Evolutionary conservation across 2,113 vertebrate species (phyloP), one percentile per base, ranked within the genome.

Genomic region (Hepsetus odoe): DNA sequence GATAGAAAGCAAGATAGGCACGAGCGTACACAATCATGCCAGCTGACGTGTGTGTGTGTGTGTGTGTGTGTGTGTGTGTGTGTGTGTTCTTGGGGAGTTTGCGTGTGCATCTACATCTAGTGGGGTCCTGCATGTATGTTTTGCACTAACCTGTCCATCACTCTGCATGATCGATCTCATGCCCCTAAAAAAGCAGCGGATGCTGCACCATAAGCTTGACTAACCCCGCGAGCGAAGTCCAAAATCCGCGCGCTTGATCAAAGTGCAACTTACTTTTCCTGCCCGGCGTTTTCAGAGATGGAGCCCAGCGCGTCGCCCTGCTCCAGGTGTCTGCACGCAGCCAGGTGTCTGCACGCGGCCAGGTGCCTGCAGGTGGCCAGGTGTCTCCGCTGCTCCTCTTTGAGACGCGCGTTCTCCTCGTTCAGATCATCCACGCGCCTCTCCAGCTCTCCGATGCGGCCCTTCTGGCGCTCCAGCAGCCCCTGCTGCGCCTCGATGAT

Each of bases 401-500:
- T 92, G 55, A 96, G 91, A 16, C 92, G 88, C 76, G 87, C 93
- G 66, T 96, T 96, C 75, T 96, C 94, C 64, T 88, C 88, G 86
- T 93, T 94, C 65, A 97, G 91, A 83, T 93, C 92, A 74, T 92
- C 91, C 90, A 97, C 94, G 91, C 96, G 95, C 88, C 91, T 91
- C 92, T 97, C 95, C 79, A 97, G 94, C 89, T 95, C 94, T 2
- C 95, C 94, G 13, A 97, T 96, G 68, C 96, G 90, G 83, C 85
- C 85, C 88, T 93, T 92, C 89, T 97, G 96, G 86, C 92, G 95
- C 91, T 95, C 95, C 87, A 97, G 88, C 83, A 96, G 91, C 89
- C 92, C 95, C 92, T 96, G 95, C 86, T 97, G 96, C 55, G 95
- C 95, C 90, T 96, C 94, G 46, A 97, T 97, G 70, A 94, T 94